A percentile compares a stretch with the other conserved stretches of the same genome.
phyloP scores from a whole-genome alignment of 2,797 vertebrate genomes.

The Leptatherina wallacei region DNA sequence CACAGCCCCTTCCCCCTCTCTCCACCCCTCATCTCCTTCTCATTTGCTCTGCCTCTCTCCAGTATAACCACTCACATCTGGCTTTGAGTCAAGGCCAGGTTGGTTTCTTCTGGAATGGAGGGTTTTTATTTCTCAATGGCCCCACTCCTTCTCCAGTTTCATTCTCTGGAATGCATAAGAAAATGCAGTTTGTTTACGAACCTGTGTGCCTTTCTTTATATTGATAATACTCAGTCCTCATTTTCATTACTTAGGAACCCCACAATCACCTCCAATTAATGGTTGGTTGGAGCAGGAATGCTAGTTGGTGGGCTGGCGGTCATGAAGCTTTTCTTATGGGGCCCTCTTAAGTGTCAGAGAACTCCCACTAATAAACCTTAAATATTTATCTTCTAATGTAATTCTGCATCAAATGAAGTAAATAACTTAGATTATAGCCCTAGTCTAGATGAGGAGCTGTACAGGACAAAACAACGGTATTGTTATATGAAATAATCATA shows the following conservation, averaged over 20 bases:
- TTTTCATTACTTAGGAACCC: conserved; percentile 56
- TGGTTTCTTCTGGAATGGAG: conserved; percentile 81
- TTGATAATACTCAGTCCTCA: conserved; percentile 48
- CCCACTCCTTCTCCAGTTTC: conserved; percentile 77
- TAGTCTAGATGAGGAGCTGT: background rate
- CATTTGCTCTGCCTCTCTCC: conserved; percentile 53
- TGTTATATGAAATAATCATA: background rate
- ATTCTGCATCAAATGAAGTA: conserved; percentile 32
- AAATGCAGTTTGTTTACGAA: conserved; percentile 72
- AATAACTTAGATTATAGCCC: conserved; percentile 29
- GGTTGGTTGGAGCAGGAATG: conserved; percentile 30
- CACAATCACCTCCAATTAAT: conserved; percentile 55
- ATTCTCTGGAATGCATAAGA: conserved; percentile 58
- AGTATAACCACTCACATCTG: conserved; percentile 81
- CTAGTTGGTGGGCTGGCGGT: conserved; percentile 47
- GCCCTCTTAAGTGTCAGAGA: conserved; percentile 52
- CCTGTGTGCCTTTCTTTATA: conserved; percentile 65
- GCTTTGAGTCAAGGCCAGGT: conserved; percentile 83
- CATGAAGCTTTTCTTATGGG: conserved; percentile 60
- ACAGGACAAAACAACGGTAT: background rate
- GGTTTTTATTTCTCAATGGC: conserved; percentile 81
- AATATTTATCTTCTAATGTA: conserved; percentile 25
- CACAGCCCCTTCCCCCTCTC: conserved; percentile 41
- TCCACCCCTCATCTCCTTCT: conserved; percentile 46
- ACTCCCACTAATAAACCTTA: conserved; percentile 15